Base-by-base conservation (phyloP, 2,888 invertebrate species). In the Thera britannica region DNA sequence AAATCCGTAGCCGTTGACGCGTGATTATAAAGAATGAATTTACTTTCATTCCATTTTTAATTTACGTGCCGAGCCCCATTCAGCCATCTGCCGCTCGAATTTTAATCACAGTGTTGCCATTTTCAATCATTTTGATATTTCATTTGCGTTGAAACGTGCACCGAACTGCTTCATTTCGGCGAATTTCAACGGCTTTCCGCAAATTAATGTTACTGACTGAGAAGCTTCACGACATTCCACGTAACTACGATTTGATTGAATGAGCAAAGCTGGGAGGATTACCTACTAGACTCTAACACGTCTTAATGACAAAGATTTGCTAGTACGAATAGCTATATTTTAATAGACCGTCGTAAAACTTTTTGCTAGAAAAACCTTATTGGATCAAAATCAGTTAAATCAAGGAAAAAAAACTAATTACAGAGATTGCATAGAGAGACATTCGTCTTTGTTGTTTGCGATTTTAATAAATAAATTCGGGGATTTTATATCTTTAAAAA, bases 31-130 rank as follows among this genome's bases (percentile, higher is more conserved):
- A 52, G 3, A 57, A 54, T 35, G 35, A 54, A 38, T 56, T 55
- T 38, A 41, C 56, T 64, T 67, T 62, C 66, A 68, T 71, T 57
- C 56, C 56, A 62, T 66, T 71, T 74, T 74, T 74, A 74, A 74
- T 72, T 71, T 74, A 66, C 69, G 71, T 67, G 63, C 54, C 44
- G 65, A 65, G 34, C 48, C 64, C 51, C 51, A 54, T 70, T 61
- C 62, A 54, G 51, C 60, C 68, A 67, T 62, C 70, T 68, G 65
- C 60, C 66, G 46, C 46, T 44, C 49, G 67, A 64, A 72, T 72
- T 72, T 74, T 74, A 74, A 74, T 74, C 72, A 68, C 49, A 59
- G 68, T 66, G 69, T 65, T 62, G 64, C 65, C 62, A 59, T 67
- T 69, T 46, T 65, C 63, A 69, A 62, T 67, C 61, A 67, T 56